Evolutionary conservation across 1,140 invertebrate genomes (phyloP), one percentile per base, ranked within the genome.

Genomic region (Drosophila baimaii): DNA sequence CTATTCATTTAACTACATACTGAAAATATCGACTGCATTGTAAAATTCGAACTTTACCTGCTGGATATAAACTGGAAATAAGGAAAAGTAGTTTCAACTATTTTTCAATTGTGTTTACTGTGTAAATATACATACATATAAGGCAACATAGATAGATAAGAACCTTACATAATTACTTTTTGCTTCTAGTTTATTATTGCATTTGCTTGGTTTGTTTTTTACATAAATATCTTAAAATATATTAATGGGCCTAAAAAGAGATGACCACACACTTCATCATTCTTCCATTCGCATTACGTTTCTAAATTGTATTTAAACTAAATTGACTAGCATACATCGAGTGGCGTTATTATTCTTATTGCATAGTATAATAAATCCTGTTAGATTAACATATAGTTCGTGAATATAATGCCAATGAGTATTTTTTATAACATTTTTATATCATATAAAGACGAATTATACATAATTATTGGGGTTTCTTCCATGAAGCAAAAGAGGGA

Each of bases 291-390:
- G 44, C 15, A 37, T 52, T 62, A 62, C 21, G 21, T 75, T 75
- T 19, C 33, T 54, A 54, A 63, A 63, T 54, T 75, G 47, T 64
- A 58, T 66, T 66, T 76, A 66, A 66, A 58, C 61, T 76, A 76
- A 76, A 76, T 76, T 76, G 72, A 76, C 73, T 76, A 76, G 54
- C 61, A 65, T 75, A 75, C 59, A 56, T 65, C 19, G 21, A 58
- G 41, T 31, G 33, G 25, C 25, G 21, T 52, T 31, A 52, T 33
- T 52, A 33, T 65, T 51, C 15, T 29, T 56, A 55, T 52, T 69
- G 62, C 46, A 31, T 61, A 39, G 19, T 62, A 62, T 21, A 33
- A 52, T 52, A 25, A 21, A 58, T 57, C 41, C 57, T 74, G 49
- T 41, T 17, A 43, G 44, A 66, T 27, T 47, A 70, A 31, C 43